Base-by-base conservation (phyloP, 2,797 vertebrate species). In the Anableps anableps region DNA sequence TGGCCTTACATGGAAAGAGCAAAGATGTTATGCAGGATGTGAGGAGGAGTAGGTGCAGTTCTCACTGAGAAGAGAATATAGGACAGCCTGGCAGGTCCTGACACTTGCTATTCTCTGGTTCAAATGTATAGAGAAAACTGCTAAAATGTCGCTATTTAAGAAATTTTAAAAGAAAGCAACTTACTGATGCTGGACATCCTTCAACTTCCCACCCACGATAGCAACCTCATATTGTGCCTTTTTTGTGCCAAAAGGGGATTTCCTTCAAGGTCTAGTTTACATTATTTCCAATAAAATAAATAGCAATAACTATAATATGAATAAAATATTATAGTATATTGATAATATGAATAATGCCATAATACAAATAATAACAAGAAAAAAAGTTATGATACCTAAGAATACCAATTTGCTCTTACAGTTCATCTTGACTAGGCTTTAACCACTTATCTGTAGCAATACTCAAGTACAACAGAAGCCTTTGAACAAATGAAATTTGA, bases 21-120 rank as follows among this genome's bases (percentile, higher is more conserved):
- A 72, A 38, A 74, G 34, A 85, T 36, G 81, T 80, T 62, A 62
- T 66, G 74, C 81, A 55, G 72, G 3, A 31, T 76, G 76, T n/a
- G 64, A 72, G 73, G 80, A 83, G 31, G 51, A 89, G 71, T 60
- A 50, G 48, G n/a, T 83, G 83, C 78, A 89, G 86, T 86, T 90
- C 75, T 88, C 55, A 83, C 41, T 36, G 74, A 74, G 72, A 45
- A 58, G 72, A 72, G 45, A 64, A 53, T 64, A 47, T 48, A 84
- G 77, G 50, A 77, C 17, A 62, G 36, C 60, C 72, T 77, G 68
- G 47, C 45, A 53, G 45, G 72, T 55, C 64, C 62, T 83, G 86
- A 91, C 88, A 89, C 80, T 79, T 83, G 86, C 83, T 82, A 64
- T 51, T 75, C n/a, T 73, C 51, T 58, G 45, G 29, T 34, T 79